A percentile compares a stretch with the other conserved stretches of the same genome.
These are phyloP conservation scores for Propsilocerus akamusi DNA, from an alignment of 1,140 invertebrate genomes.

Conservation along the genomic window DNA sequence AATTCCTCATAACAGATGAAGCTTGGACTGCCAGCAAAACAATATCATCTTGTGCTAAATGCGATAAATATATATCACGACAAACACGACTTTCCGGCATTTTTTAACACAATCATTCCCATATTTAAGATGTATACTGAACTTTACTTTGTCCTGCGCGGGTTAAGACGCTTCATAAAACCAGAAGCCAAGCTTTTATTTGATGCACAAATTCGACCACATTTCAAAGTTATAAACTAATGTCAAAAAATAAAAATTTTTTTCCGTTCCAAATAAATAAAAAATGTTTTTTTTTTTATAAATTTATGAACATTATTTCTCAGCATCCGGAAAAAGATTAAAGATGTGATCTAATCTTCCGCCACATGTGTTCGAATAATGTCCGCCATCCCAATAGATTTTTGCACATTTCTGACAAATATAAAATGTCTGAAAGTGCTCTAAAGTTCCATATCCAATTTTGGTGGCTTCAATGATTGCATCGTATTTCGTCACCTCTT, in stretches of 20 bases:
- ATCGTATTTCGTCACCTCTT: not conserved
- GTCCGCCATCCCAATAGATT: not conserved
- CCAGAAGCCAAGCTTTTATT: too few relatives aligned
- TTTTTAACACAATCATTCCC: too few relatives aligned
- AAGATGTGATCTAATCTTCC: not conserved
- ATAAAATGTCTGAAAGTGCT: not conserved
- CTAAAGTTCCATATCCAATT: not conserved
- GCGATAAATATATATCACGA: too few relatives aligned
- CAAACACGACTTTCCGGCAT: too few relatives aligned
- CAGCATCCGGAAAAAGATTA: not conserved
- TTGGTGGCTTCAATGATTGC: not conserved
- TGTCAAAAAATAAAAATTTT: too few relatives aligned
- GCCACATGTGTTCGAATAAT: not conserved
- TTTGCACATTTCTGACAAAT: not conserved
- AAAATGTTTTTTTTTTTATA: not conserved
- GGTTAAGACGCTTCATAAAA: not conserved
- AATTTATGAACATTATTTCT: not conserved
- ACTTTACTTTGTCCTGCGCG: too few relatives aligned
- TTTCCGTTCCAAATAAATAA: not conserved
- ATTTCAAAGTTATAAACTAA: too few relatives aligned
- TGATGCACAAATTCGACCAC: too few relatives aligned
- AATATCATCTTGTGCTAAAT: too few relatives aligned
- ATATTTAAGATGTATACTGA: too few relatives aligned
- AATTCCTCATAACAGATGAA: too few relatives aligned
- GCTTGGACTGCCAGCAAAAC: too few relatives aligned